Evolutionary conservation across 30 jellyfish, hydroid and myxozoan genomes (phyloP).

Genomic region (Catostylus mosaicus): DNA sequence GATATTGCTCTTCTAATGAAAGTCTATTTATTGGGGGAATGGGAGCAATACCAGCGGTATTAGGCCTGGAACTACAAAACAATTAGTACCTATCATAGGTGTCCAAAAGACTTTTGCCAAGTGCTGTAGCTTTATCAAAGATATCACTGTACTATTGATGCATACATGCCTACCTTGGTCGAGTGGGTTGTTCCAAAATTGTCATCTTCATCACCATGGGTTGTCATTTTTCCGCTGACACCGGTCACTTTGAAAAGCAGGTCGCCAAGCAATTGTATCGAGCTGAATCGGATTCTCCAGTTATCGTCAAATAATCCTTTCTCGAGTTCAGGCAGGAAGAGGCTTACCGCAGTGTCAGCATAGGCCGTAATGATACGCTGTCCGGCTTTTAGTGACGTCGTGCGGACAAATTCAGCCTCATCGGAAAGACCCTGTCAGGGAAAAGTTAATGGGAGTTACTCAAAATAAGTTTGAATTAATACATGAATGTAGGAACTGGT

Average conservation of each 20-base stretch:
- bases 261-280: constrained; percentile 94
- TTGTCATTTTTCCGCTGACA: constrained; percentile 92
- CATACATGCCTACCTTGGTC: constrained; percentile 76
- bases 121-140: too few relatives aligned
- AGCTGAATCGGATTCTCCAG: constrained; percentile 97
- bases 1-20: too few relatives aligned
- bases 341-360: constrained; percentile 89
- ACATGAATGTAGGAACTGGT: too few relatives aligned
- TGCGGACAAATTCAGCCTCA: constrained; percentile 93
- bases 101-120: too few relatives aligned
- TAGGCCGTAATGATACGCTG: constrained; percentile 89
- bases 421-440: constrained; percentile 89
- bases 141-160: too few relatives aligned
- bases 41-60: too few relatives aligned
- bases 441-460: too few relatives aligned
- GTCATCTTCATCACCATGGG: constrained; percentile 97
- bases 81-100: too few relatives aligned
- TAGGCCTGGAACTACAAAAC: too few relatives aligned
- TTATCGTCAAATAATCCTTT: constrained; percentile 92
- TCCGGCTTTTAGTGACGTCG: constrained; percentile 95
- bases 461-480: too few relatives aligned
- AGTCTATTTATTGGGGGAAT: too few relatives aligned
- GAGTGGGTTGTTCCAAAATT: constrained; percentile 97
- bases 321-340: constrained; percentile 91
- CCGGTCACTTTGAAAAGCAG: constrained; percentile 93